These are phyloP conservation scores for Thecocarcelia acutangulata DNA, from an alignment of 2,888 invertebrate species.

Conservation along the genomic window DNA sequence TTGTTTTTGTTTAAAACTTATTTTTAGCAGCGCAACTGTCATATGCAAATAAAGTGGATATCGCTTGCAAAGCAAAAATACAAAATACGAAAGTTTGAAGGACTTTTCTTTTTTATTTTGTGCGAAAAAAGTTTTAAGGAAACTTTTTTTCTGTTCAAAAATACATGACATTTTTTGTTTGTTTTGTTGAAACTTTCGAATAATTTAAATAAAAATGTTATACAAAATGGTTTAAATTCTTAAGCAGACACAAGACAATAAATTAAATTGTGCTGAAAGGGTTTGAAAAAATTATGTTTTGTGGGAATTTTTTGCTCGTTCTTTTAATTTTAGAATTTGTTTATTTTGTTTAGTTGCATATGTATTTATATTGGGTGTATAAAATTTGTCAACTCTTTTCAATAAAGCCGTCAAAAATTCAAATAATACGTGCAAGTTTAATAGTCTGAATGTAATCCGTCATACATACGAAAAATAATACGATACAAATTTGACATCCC, in stretches of 20 bases:
- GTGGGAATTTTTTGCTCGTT: too few relatives aligned
- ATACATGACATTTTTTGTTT: constrained; percentile 28
- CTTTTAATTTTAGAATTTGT: too few relatives aligned
- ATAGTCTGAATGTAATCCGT: too few relatives aligned
- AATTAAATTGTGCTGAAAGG: constrained; percentile 6
- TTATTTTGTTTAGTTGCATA: too few relatives aligned
- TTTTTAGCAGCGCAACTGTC: not conserved
- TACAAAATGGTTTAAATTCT: not conserved
- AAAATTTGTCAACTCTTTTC: too few relatives aligned
- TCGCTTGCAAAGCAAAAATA: not conserved
- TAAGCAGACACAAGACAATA: constrained; percentile 4
- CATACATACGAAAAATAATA: too few relatives aligned
- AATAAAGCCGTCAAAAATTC: too few relatives aligned
- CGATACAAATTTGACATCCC: too few relatives aligned
- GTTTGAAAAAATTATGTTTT: not conserved
- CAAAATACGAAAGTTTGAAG: constrained; percentile 24
- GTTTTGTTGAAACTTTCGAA: constrained; percentile 15
- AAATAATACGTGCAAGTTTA: too few relatives aligned
- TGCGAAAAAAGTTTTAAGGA: constrained; percentile 1
- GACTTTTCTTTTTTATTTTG: constrained; percentile 19
- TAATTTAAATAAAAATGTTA: constrained; percentile 26
- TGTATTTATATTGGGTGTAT: too few relatives aligned
- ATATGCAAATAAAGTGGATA: too few relatives aligned
- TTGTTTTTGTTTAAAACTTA: constrained; percentile 5
- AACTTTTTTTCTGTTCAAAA: not conserved